phyloP scores from a whole-genome alignment of 2,888 invertebrate species.

The Desoria tigrina region DNA sequence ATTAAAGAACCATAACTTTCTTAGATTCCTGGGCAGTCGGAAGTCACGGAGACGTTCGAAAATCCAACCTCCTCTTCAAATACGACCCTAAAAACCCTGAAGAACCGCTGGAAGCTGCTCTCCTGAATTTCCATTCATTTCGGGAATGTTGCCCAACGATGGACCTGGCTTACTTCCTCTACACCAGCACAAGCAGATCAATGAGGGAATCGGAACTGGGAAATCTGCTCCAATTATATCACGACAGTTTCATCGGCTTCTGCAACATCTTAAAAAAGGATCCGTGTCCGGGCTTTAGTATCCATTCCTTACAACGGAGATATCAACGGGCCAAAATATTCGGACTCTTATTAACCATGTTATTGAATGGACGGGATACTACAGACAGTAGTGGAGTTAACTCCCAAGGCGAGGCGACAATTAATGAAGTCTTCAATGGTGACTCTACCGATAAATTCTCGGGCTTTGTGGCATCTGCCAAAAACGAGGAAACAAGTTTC shows the following conservation, averaged over 20 bases:
- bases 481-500: too few relatives aligned
- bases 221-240: constrained; percentile 24
- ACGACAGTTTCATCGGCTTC: constrained; percentile 24
- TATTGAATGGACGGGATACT: too few relatives aligned
- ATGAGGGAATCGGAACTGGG: constrained; percentile 24
- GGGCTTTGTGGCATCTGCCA: too few relatives aligned
- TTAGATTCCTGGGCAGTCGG: constrained; percentile 29
- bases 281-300: constrained; percentile 23
- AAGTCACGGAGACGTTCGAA: constrained; percentile 42
- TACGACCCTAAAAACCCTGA: constrained; percentile 25
- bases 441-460: too few relatives aligned
- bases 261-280: constrained; percentile 25
- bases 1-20: too few relatives aligned
- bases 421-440: too few relatives aligned
- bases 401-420: too few relatives aligned
- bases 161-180: constrained; percentile 41
- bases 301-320: constrained; percentile 23
- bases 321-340: constrained; percentile 26
- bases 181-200: constrained; percentile 34
- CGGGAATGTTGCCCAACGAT: constrained; percentile 35
- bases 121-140: constrained; percentile 44
- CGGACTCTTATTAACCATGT: constrained; percentile 20
- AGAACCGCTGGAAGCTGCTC: constrained; percentile 24
- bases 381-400: too few relatives aligned
- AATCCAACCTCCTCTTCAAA: constrained; percentile 46